Conservation (phyloP, 2,888 invertebrate species). For the Elaeidobius kamerunicus region DNA sequence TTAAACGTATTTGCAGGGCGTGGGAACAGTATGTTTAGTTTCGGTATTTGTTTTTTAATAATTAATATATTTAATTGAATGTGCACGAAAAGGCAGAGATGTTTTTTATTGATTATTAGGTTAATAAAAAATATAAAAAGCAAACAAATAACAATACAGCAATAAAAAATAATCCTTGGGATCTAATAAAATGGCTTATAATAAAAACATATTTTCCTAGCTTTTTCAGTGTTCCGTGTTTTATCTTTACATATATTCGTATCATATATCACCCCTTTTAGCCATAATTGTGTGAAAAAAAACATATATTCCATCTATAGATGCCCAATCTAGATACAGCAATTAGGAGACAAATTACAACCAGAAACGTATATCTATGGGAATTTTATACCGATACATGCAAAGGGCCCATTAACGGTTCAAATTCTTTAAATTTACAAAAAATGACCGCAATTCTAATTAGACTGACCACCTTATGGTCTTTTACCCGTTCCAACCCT, state of each 20-base stretch:
- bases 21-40: too few relatives aligned
- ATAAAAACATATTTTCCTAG: too few relatives aligned
- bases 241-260: too few relatives aligned
- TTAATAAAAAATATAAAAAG: neutral
- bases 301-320: neutral
- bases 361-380: conserved; percentile 16
- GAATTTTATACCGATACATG: conserved; percentile 12
- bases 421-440: conserved; percentile 11
- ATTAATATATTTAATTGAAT: too few relatives aligned
- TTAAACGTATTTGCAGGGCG: too few relatives aligned
- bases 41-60: too few relatives aligned
- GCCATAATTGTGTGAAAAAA: neutral
- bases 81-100: too few relatives aligned
- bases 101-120: too few relatives aligned
- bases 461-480: conserved; percentile 32
- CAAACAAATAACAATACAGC: too few relatives aligned
- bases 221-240: too few relatives aligned
- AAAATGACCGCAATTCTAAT: conserved; percentile 38
- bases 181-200: too few relatives aligned
- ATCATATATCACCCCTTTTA: neutral
- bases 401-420: conserved; percentile 9
- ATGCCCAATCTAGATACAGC: conserved; percentile 2
- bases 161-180: too few relatives aligned
- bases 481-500: conserved; percentile 21
- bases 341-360: conserved; percentile 15